phyloP scores from a whole-genome alignment of 2,113 vertebrate species.

The Zapus hudsonius region DNA sequence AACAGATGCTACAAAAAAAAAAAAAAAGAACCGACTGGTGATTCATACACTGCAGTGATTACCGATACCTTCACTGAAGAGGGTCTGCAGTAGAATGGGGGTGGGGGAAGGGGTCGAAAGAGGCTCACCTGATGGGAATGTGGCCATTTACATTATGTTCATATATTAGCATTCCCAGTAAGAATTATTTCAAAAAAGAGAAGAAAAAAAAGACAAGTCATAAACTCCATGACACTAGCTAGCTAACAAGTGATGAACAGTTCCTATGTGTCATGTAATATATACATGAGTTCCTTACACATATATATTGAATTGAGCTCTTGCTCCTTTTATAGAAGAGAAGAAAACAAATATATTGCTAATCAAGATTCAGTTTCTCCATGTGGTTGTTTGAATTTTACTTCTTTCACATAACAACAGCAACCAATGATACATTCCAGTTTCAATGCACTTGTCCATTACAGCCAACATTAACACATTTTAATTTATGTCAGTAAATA shows the following conservation, averaged over 20 bases:
- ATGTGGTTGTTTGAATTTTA: background rate
- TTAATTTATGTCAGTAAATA: background rate
- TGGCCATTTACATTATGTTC: no score
- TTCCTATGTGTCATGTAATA: background rate
- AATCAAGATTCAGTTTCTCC: background rate
- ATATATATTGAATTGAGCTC: background rate
- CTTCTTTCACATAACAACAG: background rate
- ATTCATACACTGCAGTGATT: no score
- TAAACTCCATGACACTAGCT: background rate
- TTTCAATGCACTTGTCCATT: background rate
- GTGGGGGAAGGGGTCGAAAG: no score
- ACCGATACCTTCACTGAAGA: no score
- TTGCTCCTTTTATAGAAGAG: constrained; percentile 11
- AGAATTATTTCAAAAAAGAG: no score
- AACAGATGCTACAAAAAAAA: no score
- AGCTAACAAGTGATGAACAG: background rate
- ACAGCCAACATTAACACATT: background rate
- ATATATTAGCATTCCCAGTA: no score
- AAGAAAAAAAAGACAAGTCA: background rate
- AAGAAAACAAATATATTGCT: background rate
- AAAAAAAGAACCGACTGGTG: no score
- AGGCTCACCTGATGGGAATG: no score
- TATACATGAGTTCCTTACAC: background rate
- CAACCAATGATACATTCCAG: background rate
- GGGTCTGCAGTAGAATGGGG: no score